A percentile compares a stretch with the other conserved stretches of the same genome.
phyloP scores from a whole-genome alignment of 2,888 invertebrate genomes.

The Leptinotarsa tumamoca region DNA sequence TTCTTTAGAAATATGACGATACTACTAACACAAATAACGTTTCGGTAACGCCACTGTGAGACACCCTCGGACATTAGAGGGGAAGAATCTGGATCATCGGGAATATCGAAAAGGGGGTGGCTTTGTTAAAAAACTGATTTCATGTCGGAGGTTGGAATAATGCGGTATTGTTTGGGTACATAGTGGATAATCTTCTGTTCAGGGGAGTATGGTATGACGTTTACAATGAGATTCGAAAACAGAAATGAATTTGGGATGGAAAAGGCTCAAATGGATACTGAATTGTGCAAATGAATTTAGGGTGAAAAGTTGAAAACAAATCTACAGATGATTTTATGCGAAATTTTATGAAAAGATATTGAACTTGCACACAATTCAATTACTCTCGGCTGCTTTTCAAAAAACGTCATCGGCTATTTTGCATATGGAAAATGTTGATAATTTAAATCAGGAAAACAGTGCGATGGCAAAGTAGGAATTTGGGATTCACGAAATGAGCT shows the following conservation, averaged over 20 bases:
- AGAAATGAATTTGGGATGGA: background rate
- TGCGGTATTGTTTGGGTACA: slow-evolving; percentile 40
- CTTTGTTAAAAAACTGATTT: slow-evolving; percentile 51
- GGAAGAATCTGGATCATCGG: slow-evolving; percentile 38
- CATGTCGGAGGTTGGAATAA: slow-evolving; percentile 43
- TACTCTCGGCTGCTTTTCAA: too few relatives aligned
- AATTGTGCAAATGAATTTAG: background rate
- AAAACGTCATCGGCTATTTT: too few relatives aligned
- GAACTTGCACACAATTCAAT: too few relatives aligned
- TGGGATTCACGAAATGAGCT: too few relatives aligned
- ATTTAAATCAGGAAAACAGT: too few relatives aligned
- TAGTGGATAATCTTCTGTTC: slow-evolving; percentile 24
- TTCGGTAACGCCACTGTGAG: slow-evolving; percentile 21
- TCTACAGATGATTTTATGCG: too few relatives aligned
- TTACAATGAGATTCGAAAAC: slow-evolving; percentile 12
- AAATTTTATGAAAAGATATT: too few relatives aligned
- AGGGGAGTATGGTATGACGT: slow-evolving; percentile 1
- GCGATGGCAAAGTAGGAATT: too few relatives aligned
- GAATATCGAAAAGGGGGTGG: slow-evolving; percentile 42
- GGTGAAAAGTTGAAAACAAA: too few relatives aligned
- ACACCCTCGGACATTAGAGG: slow-evolving; percentile 31
- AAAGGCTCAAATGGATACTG: background rate
- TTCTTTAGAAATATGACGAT: background rate
- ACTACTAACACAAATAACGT: background rate
- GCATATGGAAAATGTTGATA: too few relatives aligned